phyloP scores from a whole-genome alignment of 2,113 vertebrate species.

The Catharus bicknelli region DNA sequence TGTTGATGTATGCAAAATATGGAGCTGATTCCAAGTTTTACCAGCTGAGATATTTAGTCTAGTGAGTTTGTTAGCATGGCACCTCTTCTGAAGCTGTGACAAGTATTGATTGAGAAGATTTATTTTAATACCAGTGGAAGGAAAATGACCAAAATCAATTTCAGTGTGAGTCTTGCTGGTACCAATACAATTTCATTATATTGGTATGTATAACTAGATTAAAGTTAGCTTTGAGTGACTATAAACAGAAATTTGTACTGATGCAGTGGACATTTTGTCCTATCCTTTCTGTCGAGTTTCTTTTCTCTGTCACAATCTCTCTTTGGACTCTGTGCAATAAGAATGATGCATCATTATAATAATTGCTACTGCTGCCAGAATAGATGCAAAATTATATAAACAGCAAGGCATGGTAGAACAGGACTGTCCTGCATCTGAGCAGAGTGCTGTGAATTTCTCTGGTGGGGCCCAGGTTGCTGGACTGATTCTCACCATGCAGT shows the following conservation, averaged over 20 bases:
- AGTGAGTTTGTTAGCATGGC: background rate
- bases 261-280: background rate
- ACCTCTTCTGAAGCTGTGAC: background rate
- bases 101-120: background rate
- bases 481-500: rapidly evolving
- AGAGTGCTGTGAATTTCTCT: background rate
- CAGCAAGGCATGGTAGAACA: background rate
- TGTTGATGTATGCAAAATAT: background rate
- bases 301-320: background rate
- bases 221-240: background rate
- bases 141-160: background rate
- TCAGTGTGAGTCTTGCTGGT: background rate
- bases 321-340: background rate
- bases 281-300: background rate
- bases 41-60: background rate
- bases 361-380: background rate
- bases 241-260: background rate
- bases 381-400: background rate
- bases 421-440: background rate
- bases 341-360: background rate
- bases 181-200: background rate
- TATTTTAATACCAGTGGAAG: background rate
- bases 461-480: background rate
- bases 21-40: background rate
- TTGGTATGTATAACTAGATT: background rate